A percentile compares a stretch with the other conserved stretches of the same genome.
phyloP scores from a whole-genome alignment of 2,888 invertebrate genomes.

The Drosophila pseudotalamancana region DNA sequence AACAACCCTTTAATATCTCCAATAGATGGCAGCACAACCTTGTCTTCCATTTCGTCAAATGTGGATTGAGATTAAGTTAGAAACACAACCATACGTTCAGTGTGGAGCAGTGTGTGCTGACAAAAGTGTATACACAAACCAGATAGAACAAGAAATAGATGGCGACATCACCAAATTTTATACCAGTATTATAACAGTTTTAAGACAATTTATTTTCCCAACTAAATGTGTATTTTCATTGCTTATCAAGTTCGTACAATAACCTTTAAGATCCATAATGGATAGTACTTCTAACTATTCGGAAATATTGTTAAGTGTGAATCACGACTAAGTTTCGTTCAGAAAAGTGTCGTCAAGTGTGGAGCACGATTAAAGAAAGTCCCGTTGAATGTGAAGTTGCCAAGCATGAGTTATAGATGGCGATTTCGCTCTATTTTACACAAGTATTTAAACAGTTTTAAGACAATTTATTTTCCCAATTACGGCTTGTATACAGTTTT shows the following conservation, averaged over 20 bases:
- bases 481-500: neutral
- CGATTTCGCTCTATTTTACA: neutral
- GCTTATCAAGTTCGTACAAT: no score
- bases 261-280: no score
- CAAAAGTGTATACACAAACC: neutral
- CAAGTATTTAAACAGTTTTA: neutral
- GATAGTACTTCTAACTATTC: no score
- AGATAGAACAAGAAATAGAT: neutral
- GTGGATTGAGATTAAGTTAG: neutral
- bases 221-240: no score
- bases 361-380: neutral
- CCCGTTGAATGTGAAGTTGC: neutral
- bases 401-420: neutral
- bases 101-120: neutral
- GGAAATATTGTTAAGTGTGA: neutral
- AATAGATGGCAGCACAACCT: no score
- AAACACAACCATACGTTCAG: neutral
- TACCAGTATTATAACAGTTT: no score
- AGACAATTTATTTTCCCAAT: constrained; percentile 6
- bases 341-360: neutral
- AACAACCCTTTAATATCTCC: no score
- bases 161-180: no score
- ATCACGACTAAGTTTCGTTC: neutral
- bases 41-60: neutral
- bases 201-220: no score